A percentile compares a stretch with the other conserved stretches of the same genome.
Conservation (phyloP, 2,113 vertebrate genomes). For the Penelope pileata region DNA sequence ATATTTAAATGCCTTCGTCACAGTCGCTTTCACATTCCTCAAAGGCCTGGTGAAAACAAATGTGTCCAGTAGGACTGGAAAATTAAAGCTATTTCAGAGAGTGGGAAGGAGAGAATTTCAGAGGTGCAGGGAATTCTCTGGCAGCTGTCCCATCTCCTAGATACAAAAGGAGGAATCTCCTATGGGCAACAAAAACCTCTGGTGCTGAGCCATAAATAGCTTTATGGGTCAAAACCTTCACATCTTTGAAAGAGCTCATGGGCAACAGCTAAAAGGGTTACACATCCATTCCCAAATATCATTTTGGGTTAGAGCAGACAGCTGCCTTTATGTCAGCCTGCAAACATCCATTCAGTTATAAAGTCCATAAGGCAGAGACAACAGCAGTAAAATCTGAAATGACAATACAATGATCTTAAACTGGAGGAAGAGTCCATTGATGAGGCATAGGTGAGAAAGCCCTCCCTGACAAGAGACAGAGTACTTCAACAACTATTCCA, state of each 20-base stretch:
- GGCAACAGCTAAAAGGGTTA: background rate
- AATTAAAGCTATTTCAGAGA: constrained; percentile 4
- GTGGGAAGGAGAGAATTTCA: constrained; percentile 28
- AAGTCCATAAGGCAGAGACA: background rate
- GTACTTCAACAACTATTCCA: background rate
- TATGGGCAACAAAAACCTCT: background rate
- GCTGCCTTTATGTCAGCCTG: background rate
- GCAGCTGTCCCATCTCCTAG: background rate
- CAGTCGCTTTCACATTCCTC: background rate
- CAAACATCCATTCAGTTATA: background rate
- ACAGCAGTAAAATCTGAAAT: background rate
- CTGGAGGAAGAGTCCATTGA: background rate
- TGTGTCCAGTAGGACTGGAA: background rate
- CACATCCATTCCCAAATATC: background rate
- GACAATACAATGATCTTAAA: background rate
- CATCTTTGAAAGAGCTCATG: background rate
- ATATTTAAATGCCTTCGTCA: background rate
- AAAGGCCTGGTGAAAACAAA: background rate
- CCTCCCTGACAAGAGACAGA: background rate
- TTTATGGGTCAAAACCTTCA: constrained; percentile 2
- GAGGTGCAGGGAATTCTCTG: constrained; percentile 2
- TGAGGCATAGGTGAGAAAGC: background rate
- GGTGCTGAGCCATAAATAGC: background rate
- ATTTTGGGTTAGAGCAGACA: background rate
- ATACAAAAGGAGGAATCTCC: background rate